Evolutionary conservation across 2,113 vertebrate genomes (phyloP).

Genomic region (Notechis scutatus): DNA sequence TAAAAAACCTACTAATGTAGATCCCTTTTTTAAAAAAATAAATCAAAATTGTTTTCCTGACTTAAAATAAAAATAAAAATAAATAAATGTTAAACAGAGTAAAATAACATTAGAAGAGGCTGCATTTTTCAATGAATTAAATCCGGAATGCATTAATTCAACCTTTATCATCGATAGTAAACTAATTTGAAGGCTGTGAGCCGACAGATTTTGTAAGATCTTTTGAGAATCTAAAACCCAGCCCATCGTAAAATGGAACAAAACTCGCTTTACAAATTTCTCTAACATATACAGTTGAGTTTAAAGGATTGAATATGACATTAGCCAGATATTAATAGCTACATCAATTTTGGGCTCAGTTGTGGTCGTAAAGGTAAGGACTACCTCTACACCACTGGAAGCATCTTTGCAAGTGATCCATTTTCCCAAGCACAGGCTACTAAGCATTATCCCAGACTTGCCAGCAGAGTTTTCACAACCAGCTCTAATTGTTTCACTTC

Average conservation of each 20-base stretch:
- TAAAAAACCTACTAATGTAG: background rate
- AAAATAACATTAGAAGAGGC: background rate
- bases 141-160: background rate
- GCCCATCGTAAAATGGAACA: no score
- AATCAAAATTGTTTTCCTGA: background rate
- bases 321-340: no score
- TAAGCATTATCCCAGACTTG: background rate
- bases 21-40: background rate
- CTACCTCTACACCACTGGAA: background rate
- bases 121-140: background rate
- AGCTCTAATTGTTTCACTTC: background rate
- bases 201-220: background rate
- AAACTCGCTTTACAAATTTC: no score
- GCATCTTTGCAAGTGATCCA: background rate
- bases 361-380: no score
- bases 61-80: background rate
- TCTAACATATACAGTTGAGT: no score
- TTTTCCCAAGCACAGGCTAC: background rate
- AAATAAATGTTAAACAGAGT: background rate
- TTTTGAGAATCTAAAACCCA: background rate
- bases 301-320: no score
- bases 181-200: background rate
- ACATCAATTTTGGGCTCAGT: no score
- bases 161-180: background rate
- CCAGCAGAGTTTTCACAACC: background rate